These are phyloP conservation scores for Syngnathus acus DNA, from an alignment of 2,797 vertebrate species.

Conservation along the genomic window DNA sequence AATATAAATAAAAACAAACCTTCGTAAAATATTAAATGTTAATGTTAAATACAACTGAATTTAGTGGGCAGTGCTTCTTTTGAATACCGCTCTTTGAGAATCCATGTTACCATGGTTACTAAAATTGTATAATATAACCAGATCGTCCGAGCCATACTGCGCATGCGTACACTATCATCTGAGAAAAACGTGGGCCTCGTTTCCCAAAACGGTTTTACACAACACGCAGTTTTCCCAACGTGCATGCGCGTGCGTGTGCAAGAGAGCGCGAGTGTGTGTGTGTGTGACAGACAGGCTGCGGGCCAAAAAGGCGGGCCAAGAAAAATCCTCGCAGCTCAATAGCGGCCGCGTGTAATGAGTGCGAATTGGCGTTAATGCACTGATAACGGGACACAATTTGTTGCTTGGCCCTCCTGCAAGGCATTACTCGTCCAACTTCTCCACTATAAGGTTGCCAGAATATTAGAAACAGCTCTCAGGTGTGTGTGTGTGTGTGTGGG, in stretches of 20 bases:
- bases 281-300: neutral
- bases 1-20: too few species aligned
- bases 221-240: neutral
- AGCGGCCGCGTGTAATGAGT: constrained; percentile 73
- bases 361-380: constrained; percentile 84
- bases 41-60: too few species aligned
- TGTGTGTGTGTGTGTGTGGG: neutral
- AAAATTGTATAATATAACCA: too few species aligned
- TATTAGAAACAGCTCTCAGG: neutral
- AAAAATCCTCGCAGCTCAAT: constrained; percentile 64
- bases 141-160: neutral
- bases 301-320: constrained; percentile 45
- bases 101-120: too few species aligned
- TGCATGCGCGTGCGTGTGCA: neutral
- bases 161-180: neutral
- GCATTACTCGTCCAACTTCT: constrained; percentile 56
- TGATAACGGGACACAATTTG: constrained; percentile 71
- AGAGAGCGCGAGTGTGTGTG: neutral
- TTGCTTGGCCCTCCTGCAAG: constrained; percentile 64
- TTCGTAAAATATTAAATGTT: too few species aligned
- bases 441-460: constrained; percentile 26
- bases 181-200: neutral
- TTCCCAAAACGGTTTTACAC: too few species aligned
- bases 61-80: too few species aligned
- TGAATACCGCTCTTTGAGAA: too few species aligned